A percentile compares a stretch with the other conserved stretches of the same genome.
Conservation (phyloP, 2,888 invertebrate genomes). For the Parochlus steinenii region DNA sequence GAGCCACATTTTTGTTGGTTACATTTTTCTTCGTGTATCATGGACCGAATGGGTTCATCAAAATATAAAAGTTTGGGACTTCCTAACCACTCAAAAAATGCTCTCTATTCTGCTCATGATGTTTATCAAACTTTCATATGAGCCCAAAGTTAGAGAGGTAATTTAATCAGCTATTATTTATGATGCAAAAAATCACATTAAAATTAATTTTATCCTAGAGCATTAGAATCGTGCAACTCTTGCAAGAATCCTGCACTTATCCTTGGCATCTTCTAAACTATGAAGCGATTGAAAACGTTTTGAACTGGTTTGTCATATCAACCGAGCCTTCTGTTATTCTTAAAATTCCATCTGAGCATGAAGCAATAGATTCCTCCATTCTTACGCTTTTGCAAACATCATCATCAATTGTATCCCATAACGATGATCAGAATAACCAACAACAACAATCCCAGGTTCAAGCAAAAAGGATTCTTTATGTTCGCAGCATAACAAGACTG, state of each 20-base stretch:
- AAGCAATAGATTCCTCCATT: conserved; percentile 39
- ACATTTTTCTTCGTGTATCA: conserved; percentile 47
- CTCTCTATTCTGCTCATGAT: conserved; percentile 47
- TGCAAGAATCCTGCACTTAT: conserved; percentile 42
- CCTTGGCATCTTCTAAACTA: conserved; percentile 49
- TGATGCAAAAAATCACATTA: conserved; percentile 30
- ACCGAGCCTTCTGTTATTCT: conserved; percentile 53
- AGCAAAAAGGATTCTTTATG: conserved; percentile 26
- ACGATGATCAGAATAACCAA: conserved; percentile 16
- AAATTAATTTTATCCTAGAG: conserved; percentile 17
- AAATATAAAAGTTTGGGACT: conserved; percentile 27
- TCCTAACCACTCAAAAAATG: conserved; percentile 31
- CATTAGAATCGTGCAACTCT: conserved; percentile 21
- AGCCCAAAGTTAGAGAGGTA: conserved; percentile 49
- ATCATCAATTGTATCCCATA: conserved; percentile 12
- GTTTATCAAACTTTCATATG: conserved; percentile 54
- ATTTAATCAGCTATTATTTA: too few relatives aligned
- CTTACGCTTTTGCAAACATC: conserved; percentile 13
- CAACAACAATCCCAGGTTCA: conserved; percentile 19
- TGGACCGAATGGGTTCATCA: conserved; percentile 44
- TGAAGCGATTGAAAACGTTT: conserved; percentile 41
- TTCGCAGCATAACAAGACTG: conserved; percentile 24
- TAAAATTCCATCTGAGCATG: conserved; percentile 30
- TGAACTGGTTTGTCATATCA: conserved; percentile 59
- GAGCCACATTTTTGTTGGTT: conserved; percentile 52